These are phyloP conservation scores for Diachasma alloeum DNA, from an alignment of 1,140 invertebrate genomes.

Conservation along the genomic window DNA sequence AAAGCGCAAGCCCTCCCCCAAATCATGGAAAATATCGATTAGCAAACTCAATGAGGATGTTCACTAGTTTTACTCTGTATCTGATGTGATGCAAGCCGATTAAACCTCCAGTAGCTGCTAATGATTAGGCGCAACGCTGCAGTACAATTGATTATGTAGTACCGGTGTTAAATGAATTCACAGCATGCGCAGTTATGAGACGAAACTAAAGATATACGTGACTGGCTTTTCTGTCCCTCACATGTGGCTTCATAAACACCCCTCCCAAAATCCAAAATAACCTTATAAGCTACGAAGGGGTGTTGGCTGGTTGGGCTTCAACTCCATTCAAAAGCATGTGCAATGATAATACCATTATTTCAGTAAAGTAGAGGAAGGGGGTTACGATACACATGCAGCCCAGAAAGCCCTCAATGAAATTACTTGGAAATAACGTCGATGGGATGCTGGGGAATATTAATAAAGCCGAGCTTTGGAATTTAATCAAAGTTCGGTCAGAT, in stretches of 20 bases:
- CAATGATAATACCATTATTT: constrained; percentile 32
- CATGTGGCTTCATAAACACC: neutral
- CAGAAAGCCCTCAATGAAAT: constrained; percentile 23
- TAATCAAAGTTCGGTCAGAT: constrained; percentile 26
- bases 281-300: constrained; percentile 8
- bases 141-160: neutral
- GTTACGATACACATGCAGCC: neutral
- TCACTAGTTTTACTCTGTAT: neutral
- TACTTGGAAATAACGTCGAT: constrained; percentile 25
- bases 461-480: constrained; percentile 24
- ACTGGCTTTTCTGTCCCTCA: neutral
- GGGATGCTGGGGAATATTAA: constrained; percentile 25
- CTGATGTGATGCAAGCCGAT: neutral
- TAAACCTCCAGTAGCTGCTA: constrained; percentile 6
- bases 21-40: too few species aligned
- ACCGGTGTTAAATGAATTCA: constrained; percentile 12
- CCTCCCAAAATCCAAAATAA: constrained; percentile 13
- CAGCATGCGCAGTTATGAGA: constrained; percentile 9
- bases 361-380: neutral
- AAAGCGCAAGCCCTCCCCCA: too few species aligned
- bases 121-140: constrained; percentile 12
- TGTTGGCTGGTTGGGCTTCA: neutral
- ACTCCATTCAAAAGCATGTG: constrained; percentile 26
- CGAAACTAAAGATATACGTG: neutral
- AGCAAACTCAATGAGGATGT: neutral